Evolutionary conservation across 2,113 vertebrate species (phyloP), one percentile per base, ranked within the genome.

Genomic region (Romanogobio albipinnatus): DNA sequence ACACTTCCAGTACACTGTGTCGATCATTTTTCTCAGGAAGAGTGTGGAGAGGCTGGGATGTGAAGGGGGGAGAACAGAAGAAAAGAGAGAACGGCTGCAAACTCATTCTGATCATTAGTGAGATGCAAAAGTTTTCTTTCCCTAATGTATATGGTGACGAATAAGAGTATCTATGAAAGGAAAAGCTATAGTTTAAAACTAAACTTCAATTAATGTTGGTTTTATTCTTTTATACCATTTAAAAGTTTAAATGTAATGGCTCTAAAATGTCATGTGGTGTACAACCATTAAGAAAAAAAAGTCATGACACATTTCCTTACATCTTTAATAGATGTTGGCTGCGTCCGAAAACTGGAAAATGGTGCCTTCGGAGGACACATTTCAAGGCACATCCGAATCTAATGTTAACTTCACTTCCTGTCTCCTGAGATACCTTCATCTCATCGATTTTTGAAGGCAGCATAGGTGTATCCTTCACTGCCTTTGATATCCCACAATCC

Each of bases 81-180:
- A 93, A 94, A 95, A 58, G 95, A 95, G 94, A 94, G 93, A 94
- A 95, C 94, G 95, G 36, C 33, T 94, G 94, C 96, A 96, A 95
- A 95, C 94, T 96, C 93, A 95, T 95, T 96, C 96, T 95, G 95
- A 94, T 95, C 95, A 95, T 93, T n/a, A 68, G 39, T 47, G 93
- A 95, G 95, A 96, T 95, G 94, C 94, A 93, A 95, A 94, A 95
- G 93, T 94, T 95, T 94, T 93, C 93, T 93, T n/a, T 80, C 93
- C 92, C 93, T 94, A 94, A 95, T 95, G 94, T 95, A 95, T 94
- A 95, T 93, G 95, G 94, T 95, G 70, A 74, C 11, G 26, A 74
- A 74, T 49, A 74, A 43, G 36, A 43, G 9, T 22, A 17, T 43
- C 66, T 22, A 47, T 47, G 19, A 73, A 74, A 47, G 11, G n/a